Conservation (phyloP, 2,888 invertebrate species). For the Onthophagus sagittarius region DNA sequence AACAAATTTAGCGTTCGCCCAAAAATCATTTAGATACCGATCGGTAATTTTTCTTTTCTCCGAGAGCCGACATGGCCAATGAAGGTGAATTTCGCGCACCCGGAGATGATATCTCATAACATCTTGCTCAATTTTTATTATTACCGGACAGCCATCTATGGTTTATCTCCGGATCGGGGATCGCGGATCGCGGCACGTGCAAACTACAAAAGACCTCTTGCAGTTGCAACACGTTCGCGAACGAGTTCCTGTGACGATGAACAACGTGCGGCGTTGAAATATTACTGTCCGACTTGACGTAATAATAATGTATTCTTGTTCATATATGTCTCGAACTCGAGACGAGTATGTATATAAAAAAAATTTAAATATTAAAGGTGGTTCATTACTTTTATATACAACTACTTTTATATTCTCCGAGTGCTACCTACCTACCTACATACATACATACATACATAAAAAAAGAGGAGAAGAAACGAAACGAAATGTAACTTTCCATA, state of each 20-base stretch:
- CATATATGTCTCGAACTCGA: too few species aligned
- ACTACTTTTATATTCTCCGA: too few species aligned
- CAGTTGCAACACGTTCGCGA: background rate
- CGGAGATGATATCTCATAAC: conserved; percentile 9
- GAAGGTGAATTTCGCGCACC: background rate
- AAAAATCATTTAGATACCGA: conserved; percentile 9
- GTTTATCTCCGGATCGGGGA: background rate
- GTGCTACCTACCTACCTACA: too few species aligned
- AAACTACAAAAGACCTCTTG: background rate
- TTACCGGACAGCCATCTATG: background rate
- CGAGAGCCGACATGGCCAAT: background rate
- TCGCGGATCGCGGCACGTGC: background rate
- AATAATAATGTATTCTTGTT: background rate
- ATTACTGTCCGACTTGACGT: background rate
- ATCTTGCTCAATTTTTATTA: conserved; percentile 7
- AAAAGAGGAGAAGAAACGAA: background rate
- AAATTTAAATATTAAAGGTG: too few species aligned
- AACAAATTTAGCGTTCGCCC: background rate
- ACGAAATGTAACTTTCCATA: background rate
- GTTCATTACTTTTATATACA: too few species aligned
- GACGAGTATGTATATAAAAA: too few species aligned
- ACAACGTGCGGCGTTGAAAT: background rate
- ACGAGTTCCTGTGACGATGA: background rate
- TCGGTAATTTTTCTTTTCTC: conserved; percentile 9
- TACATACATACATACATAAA: too few species aligned